Conservation (phyloP, 2,888 invertebrate species). For the Ornithoptera alexandrae region DNA sequence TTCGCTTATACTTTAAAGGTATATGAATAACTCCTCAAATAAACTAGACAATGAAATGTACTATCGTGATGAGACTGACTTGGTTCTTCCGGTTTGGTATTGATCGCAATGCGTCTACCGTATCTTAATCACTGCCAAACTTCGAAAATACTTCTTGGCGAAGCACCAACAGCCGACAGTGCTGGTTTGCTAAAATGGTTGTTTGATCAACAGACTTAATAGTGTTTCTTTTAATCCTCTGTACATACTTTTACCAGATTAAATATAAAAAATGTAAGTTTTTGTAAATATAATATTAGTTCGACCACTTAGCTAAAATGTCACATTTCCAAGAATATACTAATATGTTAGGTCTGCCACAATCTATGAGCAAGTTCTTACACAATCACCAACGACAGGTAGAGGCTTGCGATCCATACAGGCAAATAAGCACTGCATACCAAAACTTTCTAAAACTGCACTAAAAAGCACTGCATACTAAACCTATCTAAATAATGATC, state of each 20-base stretch:
- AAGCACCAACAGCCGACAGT: slow-evolving; percentile 17
- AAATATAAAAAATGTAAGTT: neutral
- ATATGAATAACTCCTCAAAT: neutral
- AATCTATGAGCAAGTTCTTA: no score
- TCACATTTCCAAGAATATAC: no score
- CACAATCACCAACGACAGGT: no score
- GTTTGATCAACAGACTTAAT: slow-evolving; percentile 7
- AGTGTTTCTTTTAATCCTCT: neutral
- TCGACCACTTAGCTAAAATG: no score
- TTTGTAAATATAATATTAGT: no score
- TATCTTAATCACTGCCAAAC: slow-evolving; percentile 26
- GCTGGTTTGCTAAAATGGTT: slow-evolving; percentile 15
- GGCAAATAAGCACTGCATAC: no score
- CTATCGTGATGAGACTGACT: slow-evolving; percentile 6
- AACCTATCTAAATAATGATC: no score
- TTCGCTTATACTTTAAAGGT: neutral
- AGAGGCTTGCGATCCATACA: no score
- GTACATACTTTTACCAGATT: neutral
- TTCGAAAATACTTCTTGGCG: slow-evolving; percentile 26
- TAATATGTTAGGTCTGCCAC: no score
- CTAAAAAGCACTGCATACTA: no score
- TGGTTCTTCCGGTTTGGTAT: slow-evolving; percentile 9
- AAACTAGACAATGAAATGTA: neutral
- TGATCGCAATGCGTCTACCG: slow-evolving; percentile 27
- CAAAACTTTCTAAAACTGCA: no score